Base-by-base conservation (phyloP, 2,113 vertebrate species). In the Lipophrys pholis region DNA sequence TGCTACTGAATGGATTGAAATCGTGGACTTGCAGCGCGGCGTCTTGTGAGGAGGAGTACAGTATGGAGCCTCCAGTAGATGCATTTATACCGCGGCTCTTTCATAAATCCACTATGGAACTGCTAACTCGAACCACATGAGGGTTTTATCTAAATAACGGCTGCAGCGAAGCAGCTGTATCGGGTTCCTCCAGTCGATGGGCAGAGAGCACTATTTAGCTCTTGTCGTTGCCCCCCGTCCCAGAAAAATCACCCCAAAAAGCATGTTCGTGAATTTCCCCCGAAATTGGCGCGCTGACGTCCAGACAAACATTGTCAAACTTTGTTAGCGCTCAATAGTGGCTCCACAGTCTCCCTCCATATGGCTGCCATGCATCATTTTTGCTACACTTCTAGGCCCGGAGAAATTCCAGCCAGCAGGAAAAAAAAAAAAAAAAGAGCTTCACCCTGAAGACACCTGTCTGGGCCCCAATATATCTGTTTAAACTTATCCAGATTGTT, bases 251-350 rank as follows among this genome's bases (percentile, higher is more conserved):
- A 87, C 80, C 73, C 65, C 70, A 74, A 89, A 30, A 69, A 85
- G 82, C 90, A 85, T 87, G 73, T 81, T 85, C 75, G 77, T 82
- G 63, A 84, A 90, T 90, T 87, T 87, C 70, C 72, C 59, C 76
- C 75, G 87, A 85, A 88, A 90, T 77, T 83, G 88, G 81, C 82
- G 74, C 71, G 39, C 68, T 90, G 82, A 92, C 76, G 36, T 87
- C 74, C 82, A 90, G 88, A 90, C 84, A 93, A 92, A 93, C 85
- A 88, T 53, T 92, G 90, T 92, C 91, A 91, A 91, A 92, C 87
- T 91, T 81, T 79, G 85, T 93, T 90, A 94, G 78, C 11, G 14
- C 79, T 88, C 69, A 77, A 66, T 56, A 70, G 77, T 17, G 49
- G 62, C 46, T 73, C 41, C 41, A 42, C 41, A 42, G 7, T 30